Percentiles rank a stretch among this genome's conserved stretches.
phyloP scores from a whole-genome alignment of 2,888 invertebrate genomes.

The Campoplex capitator region DNA sequence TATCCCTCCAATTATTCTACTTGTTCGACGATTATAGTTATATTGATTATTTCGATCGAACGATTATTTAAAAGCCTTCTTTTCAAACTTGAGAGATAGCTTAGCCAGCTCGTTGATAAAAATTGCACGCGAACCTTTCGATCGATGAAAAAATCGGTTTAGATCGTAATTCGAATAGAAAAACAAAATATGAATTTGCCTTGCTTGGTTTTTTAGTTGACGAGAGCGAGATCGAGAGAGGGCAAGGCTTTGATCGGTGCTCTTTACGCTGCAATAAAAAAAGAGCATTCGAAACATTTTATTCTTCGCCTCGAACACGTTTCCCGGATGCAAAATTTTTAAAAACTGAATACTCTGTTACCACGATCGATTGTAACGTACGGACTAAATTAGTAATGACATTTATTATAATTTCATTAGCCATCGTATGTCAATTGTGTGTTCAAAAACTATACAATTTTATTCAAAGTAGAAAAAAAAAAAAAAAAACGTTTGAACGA shows the following conservation, averaged over 20 bases:
- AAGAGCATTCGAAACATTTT: background rate
- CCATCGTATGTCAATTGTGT: background rate
- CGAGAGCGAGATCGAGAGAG: slow-evolving; percentile 4
- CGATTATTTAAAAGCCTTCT: background rate
- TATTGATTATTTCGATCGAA: slow-evolving; percentile 11
- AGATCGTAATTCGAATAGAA: slow-evolving; percentile 35
- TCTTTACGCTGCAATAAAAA: slow-evolving; percentile 7
- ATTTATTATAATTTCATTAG: no score
- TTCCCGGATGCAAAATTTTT: background rate
- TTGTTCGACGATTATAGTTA: background rate
- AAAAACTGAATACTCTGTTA: background rate
- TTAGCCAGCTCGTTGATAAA: background rate
- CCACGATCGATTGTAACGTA: background rate
- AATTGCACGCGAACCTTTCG: slow-evolving; percentile 4
- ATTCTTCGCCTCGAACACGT: background rate
- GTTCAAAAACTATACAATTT: background rate
- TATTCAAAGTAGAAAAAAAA: background rate
- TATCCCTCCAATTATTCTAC: background rate
- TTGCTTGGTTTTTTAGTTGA: slow-evolving; percentile 40
- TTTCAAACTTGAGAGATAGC: slow-evolving; percentile 14
- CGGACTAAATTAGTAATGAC: background rate
- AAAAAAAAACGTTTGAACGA: background rate
- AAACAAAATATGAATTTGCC: slow-evolving; percentile 24
- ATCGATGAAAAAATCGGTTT: background rate
- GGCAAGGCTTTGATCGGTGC: slow-evolving; percentile 57